These are phyloP conservation scores for Mechanitis messenoides DNA, from an alignment of 2,888 invertebrate genomes.

Conservation along the genomic window DNA sequence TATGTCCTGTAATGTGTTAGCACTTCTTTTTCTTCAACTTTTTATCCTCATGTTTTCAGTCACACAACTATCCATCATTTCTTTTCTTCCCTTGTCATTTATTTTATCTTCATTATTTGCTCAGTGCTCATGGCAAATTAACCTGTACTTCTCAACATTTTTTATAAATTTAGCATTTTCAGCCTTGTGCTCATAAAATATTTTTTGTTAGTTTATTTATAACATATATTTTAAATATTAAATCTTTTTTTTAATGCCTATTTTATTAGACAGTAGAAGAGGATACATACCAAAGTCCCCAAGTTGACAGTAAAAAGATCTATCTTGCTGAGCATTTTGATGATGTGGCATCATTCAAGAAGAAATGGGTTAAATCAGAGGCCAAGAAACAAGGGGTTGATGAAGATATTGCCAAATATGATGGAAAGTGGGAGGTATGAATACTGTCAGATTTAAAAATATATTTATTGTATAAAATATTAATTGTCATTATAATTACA, in stretches of 20 bases:
- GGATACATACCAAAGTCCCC: constrained; percentile 83
- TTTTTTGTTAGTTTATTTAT: neutral
- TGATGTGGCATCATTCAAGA: constrained; percentile 81
- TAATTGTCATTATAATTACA: constrained; percentile 39
- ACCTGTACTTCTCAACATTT: too few species aligned
- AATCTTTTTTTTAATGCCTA: too few species aligned
- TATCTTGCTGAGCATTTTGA: constrained; percentile 94
- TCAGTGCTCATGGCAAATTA: too few species aligned
- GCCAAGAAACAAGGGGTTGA: constrained; percentile 93
- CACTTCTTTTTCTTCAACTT: too few species aligned
- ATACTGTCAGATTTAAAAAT: neutral
- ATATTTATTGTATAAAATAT: constrained; percentile 36
- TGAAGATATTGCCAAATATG: constrained; percentile 95
- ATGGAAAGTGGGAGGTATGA: constrained; percentile 84
- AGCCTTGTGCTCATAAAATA: too few species aligned
- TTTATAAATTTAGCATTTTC: too few species aligned
- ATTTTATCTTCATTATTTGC: too few species aligned
- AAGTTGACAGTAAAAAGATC: constrained; percentile 76
- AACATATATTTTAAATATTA: too few species aligned
- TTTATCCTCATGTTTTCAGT: too few species aligned
- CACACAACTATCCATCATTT: too few species aligned
- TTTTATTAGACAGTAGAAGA: constrained; percentile 45
- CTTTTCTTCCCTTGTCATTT: too few species aligned
- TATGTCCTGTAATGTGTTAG: too few species aligned
- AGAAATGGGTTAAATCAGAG: constrained; percentile 90